Conservation (phyloP, 2,113 vertebrate species). For the Bubalus kerabau region DNA sequence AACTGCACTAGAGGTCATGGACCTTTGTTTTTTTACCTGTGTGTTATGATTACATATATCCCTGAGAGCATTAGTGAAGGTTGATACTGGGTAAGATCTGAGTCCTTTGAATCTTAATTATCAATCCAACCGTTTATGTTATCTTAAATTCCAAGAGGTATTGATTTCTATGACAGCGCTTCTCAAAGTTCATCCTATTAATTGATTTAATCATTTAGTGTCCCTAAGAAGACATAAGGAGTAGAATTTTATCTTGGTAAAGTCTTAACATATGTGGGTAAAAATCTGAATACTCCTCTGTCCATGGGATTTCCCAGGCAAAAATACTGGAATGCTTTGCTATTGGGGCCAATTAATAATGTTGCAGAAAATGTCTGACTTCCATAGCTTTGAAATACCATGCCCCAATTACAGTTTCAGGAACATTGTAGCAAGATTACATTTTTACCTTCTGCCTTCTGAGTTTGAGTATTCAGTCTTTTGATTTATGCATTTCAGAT, state of each 20-base stretch:
- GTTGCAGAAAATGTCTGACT: not conserved
- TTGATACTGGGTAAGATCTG: not conserved
- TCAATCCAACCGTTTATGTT: not conserved
- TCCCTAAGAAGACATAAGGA: not conserved
- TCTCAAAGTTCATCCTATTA: not conserved
- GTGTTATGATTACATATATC: not conserved
- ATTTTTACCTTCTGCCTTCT: not conserved
- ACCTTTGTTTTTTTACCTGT: not conserved
- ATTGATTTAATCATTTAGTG: not conserved
- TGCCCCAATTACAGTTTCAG: not conserved
- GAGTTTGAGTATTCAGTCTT: not conserved
- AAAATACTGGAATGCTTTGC: not conserved
- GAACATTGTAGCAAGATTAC: not conserved
- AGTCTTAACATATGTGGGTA: not conserved
- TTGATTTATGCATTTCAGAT: not conserved
- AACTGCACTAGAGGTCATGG: not conserved
- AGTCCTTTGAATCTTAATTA: not conserved
- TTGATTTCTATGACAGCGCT: not conserved
- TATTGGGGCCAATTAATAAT: not conserved
- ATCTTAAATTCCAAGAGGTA: too few relatives aligned
- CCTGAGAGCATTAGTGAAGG: not conserved
- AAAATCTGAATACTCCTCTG: not conserved
- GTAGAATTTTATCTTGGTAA: not conserved
- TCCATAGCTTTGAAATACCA: not conserved
- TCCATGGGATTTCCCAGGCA: not conserved